A percentile compares a stretch with the other conserved stretches of the same genome.
Evolutionary conservation across 2,888 invertebrate species (phyloP).

Genomic region (Octonoba sinensis): DNA sequence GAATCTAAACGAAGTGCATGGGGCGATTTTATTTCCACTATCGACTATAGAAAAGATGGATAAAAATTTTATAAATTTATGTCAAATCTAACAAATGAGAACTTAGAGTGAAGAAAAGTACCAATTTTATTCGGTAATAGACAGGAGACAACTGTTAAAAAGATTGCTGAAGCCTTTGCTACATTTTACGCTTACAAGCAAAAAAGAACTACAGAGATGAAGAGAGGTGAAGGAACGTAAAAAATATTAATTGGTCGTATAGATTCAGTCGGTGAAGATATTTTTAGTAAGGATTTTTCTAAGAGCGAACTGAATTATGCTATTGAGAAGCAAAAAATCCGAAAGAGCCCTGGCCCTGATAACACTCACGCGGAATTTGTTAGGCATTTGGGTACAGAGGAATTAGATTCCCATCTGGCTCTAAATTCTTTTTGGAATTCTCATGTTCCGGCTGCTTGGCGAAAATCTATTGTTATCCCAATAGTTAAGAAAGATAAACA

Average conservation of each 20-base stretch:
- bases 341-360: too few species aligned
- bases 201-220: not conserved
- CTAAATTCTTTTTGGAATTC: too few species aligned
- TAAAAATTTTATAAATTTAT: slow-evolving; percentile 4
- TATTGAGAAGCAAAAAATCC: slow-evolving; percentile 2
- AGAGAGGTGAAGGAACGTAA: not conserved
- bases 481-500: slow-evolving; percentile 9
- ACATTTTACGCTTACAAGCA: not conserved
- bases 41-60: slow-evolving; percentile 4
- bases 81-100: not conserved
- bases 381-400: slow-evolving; percentile 2
- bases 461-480: slow-evolving; percentile 2
- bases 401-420: not conserved
- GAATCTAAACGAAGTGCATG: not conserved
- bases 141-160: too few species aligned
- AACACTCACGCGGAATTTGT: slow-evolving; percentile 1
- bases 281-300: not conserved
- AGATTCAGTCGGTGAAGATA: not conserved
- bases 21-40: not conserved
- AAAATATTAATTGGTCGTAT: not conserved
- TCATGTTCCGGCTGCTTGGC: slow-evolving; percentile 1
- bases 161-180: too few species aligned
- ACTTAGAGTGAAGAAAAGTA: too few species aligned
- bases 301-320: slow-evolving; percentile 6
- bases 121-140: too few species aligned